Conservation (phyloP, 2,888 invertebrate species). For the Phyto melanocephala region DNA sequence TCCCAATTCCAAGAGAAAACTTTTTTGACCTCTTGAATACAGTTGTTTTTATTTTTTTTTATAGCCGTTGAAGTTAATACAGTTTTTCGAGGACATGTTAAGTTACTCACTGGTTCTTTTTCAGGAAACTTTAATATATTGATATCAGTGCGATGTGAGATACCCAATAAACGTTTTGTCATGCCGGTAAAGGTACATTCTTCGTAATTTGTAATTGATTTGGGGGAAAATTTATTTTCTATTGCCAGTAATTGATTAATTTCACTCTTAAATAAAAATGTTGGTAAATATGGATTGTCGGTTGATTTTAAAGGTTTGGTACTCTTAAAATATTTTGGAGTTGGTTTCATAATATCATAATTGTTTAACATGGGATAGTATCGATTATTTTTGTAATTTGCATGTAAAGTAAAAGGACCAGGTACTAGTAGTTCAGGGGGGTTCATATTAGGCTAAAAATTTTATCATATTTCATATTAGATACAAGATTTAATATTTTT, state of each 20-base stretch:
- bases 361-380: constrained; percentile 65
- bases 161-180: constrained; percentile 67
- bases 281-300: constrained; percentile 69
- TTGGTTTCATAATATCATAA: constrained; percentile 59
- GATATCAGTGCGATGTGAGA: constrained; percentile 66
- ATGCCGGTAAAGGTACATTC: constrained; percentile 68
- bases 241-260: constrained; percentile 65
- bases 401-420: constrained; percentile 70
- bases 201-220: neutral
- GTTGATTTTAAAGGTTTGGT: constrained; percentile 62
- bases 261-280: constrained; percentile 66
- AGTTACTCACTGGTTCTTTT: constrained; percentile 34
- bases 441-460: constrained; percentile 50
- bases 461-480: neutral
- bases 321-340: constrained; percentile 68
- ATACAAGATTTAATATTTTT: too few relatives aligned
- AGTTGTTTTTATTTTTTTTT: neutral
- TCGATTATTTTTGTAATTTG: constrained; percentile 66
- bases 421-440: constrained; percentile 67
- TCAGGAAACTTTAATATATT: constrained; percentile 64
- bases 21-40: constrained; percentile 13
- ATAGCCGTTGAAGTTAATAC: neutral
- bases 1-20: constrained; percentile 71
- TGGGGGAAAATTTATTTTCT: constrained; percentile 65
- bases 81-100: constrained; percentile 16